These are phyloP conservation scores for Maniola jurtina DNA, from an alignment of 1,140 invertebrate genomes.

Conservation along the genomic window DNA sequence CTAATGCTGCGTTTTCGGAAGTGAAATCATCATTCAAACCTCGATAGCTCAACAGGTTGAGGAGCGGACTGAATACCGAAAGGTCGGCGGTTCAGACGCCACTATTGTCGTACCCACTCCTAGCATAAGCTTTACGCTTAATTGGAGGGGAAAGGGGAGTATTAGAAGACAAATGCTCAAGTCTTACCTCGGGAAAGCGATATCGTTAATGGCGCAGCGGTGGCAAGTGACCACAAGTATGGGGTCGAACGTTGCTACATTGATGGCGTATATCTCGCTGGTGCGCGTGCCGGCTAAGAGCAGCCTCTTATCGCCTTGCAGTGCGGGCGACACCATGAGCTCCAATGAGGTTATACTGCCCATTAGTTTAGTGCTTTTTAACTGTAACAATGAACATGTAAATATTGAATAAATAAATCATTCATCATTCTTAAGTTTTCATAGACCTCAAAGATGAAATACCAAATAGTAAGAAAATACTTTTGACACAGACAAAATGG, in stretches of 20 bases:
- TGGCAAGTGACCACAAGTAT: slow-evolving; percentile 90
- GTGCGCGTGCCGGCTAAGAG: slow-evolving; percentile 86
- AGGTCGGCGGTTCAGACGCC: too few relatives aligned
- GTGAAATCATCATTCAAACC: too few relatives aligned
- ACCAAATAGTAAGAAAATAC: too few relatives aligned
- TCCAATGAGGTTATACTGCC: slow-evolving; percentile 83
- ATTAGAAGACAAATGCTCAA: neutral
- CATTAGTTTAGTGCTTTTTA: slow-evolving; percentile 80
- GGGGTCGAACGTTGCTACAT: slow-evolving; percentile 83
- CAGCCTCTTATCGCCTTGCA: slow-evolving; percentile 63
- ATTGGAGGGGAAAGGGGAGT: too few relatives aligned
- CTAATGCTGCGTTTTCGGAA: too few relatives aligned
- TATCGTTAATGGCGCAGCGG: slow-evolving; percentile 86
- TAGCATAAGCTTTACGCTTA: too few relatives aligned
- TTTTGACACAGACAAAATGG: too few relatives aligned
- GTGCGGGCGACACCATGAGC: slow-evolving; percentile 65
- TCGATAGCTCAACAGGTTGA: too few relatives aligned
- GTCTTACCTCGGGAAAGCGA: slow-evolving; percentile 88
- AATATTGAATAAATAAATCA: neutral
- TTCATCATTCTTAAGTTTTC: too few relatives aligned
- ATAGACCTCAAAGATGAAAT: too few relatives aligned
- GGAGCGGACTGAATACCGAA: too few relatives aligned
- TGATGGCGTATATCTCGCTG: slow-evolving; percentile 91
- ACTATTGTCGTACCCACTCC: too few relatives aligned
- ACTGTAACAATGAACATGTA: slow-evolving; percentile 75